Base-by-base conservation (phyloP, 1,140 invertebrate species). In the Cardiocondyla obscurior region DNA sequence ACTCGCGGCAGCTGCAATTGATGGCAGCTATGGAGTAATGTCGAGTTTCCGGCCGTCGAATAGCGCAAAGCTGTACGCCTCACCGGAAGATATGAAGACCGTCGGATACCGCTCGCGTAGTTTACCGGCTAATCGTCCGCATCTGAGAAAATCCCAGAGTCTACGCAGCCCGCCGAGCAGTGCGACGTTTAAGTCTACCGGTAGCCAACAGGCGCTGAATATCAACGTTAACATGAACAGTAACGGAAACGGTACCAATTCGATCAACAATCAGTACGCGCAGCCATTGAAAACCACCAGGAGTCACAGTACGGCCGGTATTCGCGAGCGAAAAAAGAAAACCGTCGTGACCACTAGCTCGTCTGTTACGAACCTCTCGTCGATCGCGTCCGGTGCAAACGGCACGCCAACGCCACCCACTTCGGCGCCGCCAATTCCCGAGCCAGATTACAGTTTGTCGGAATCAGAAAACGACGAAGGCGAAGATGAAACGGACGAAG, bases 381-480 rank as follows among this genome's bases (percentile, higher is more conserved):
- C 90, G 25, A 65, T 88, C 28, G 25, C 53, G 19, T 67, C 58
- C 36, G 67, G 88, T 42, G 46, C 81, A 8, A 85, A 90, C 22
- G 81, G 84, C n/a, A 22, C 60, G 12, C 12, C 55, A 2, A 79
- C 62, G 25, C 92, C 94, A 82, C 8, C 87, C 0, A 16, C 85
- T 82, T 0, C 84, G 3, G 95, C 95, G 3, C 97, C 97, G 10
- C 97, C 97, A 3, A 98, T 98, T 76, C 98, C 97, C 0, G 97
- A 98, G 90, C 97, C 97, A 0, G 98, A 98, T 93, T 98, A 98
- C 93, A 98, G 97, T 92, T 95, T 97, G 89, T 97, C 96, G 70
- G 97, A 97, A 89, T 97, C 96, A 0, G 94, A 95, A 57, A 94
- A 94, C 22, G 93, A 94, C 10, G 93, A 93, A 5, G 93, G 91